Percentiles rank a stretch among this genome's conserved stretches.
Evolutionary conservation across 2,797 vertebrate species (phyloP).

Genomic region (Molossus molossus): DNA sequence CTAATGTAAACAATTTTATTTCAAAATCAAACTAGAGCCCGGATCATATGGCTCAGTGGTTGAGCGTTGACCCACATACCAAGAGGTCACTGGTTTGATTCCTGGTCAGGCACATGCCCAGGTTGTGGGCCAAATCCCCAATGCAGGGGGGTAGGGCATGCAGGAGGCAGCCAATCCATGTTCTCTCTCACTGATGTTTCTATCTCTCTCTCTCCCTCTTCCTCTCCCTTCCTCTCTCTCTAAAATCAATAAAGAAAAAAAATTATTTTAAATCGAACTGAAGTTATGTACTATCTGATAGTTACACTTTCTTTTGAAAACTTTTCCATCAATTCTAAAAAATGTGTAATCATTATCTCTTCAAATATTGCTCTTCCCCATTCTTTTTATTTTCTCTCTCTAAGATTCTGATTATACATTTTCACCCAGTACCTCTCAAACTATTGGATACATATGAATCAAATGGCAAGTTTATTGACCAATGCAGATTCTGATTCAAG

Average conservation of each 20-base stretch:
- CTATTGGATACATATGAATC: neutral
- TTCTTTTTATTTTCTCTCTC: neutral
- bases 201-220: too few species aligned
- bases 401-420: neutral
- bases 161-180: too few species aligned
- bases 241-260: too few species aligned
- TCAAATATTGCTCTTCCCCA: neutral
- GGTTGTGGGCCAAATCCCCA: too few species aligned
- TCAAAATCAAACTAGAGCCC: conserved; percentile 3
- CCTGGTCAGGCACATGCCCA: too few species aligned
- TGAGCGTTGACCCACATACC: too few species aligned
- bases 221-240: too few species aligned
- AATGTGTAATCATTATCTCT: neutral
- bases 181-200: too few species aligned
- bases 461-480: neutral
- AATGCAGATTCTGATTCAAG: neutral
- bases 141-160: too few species aligned
- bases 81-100: too few species aligned
- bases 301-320: conserved; percentile 30
- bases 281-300: neutral
- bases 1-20: conserved; percentile 34
- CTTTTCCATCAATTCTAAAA: conserved; percentile 2
- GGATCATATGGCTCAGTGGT: too few species aligned
- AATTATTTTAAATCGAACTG: neutral
- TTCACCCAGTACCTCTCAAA: neutral